Evolutionary conservation across 2,113 vertebrate species (phyloP).

Genomic region (Clarias batrachus): DNA sequence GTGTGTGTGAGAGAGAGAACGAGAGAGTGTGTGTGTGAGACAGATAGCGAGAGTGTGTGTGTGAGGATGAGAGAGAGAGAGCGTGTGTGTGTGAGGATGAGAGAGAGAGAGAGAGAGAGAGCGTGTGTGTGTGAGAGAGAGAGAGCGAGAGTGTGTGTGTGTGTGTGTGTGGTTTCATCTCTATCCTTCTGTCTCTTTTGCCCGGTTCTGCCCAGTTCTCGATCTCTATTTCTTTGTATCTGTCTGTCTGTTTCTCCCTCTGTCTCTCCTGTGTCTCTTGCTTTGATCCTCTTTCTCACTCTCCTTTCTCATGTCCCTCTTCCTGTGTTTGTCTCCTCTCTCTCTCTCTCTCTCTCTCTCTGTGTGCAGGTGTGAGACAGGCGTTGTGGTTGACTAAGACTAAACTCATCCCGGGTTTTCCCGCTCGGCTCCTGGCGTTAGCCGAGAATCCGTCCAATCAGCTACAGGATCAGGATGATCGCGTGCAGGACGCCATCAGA

Average conservation of each 20-base stretch:
- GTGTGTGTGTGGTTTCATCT: not conserved
- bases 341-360: not conserved
- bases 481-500: slow-evolving; percentile 71
- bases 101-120: no score
- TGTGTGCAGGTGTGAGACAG: slow-evolving; percentile 81
- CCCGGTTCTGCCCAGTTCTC: not conserved
- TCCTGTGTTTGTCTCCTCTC: not conserved
- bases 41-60: no score
- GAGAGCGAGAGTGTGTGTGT: no score
- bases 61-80: no score
- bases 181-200: not conserved
- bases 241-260: not conserved
- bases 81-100: no score
- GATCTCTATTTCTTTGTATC: not conserved
- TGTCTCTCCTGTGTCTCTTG: not conserved
- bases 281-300: not conserved
- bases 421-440: slow-evolving; percentile 71
- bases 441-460: slow-evolving; percentile 63
- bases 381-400: slow-evolving; percentile 92
- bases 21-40: no score
- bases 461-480: slow-evolving; percentile 76
- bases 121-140: no score
- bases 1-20: no score
- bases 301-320: not conserved
- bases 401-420: slow-evolving; percentile 80